These are phyloP conservation scores for Acanthis flammea DNA, from an alignment of 2,797 vertebrate genomes.

Conservation along the genomic window DNA sequence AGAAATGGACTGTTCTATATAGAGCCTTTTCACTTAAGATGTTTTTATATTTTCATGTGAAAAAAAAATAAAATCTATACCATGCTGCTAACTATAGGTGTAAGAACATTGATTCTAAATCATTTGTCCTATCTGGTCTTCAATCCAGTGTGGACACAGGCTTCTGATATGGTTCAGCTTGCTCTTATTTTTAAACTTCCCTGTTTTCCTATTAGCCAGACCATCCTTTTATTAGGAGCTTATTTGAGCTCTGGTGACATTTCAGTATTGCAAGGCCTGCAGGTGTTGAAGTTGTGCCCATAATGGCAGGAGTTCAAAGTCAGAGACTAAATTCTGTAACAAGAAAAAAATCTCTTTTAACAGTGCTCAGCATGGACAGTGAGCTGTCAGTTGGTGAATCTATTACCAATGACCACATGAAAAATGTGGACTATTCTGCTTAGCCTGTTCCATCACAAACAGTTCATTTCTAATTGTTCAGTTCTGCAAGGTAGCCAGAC, in stretches of 20 bases:
- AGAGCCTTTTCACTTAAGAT: not conserved
- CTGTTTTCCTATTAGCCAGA: not conserved
- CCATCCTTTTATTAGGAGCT: not conserved
- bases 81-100: accelerated
- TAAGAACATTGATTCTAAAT: not conserved
- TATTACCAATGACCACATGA: not conserved
- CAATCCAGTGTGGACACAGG: not conserved
- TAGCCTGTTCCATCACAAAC: not conserved
- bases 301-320: not conserved
- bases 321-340: not conserved
- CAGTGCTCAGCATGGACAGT: not conserved
- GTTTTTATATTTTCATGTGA: not conserved
- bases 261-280: not conserved
- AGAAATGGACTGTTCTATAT: not conserved
- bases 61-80: not conserved
- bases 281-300: not conserved
- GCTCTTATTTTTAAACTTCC: not conserved
- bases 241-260: not conserved
- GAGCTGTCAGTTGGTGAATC: not conserved
- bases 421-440: not conserved
- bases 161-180: not conserved
- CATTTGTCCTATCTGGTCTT: not conserved
- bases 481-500: not conserved
- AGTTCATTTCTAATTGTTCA: not conserved
- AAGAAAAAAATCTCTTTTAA: not conserved